Percentiles rank a stretch among this genome's conserved stretches.
Evolutionary conservation across 2,113 vertebrate genomes (phyloP).

Genomic region (Marmota flaviventris): DNA sequence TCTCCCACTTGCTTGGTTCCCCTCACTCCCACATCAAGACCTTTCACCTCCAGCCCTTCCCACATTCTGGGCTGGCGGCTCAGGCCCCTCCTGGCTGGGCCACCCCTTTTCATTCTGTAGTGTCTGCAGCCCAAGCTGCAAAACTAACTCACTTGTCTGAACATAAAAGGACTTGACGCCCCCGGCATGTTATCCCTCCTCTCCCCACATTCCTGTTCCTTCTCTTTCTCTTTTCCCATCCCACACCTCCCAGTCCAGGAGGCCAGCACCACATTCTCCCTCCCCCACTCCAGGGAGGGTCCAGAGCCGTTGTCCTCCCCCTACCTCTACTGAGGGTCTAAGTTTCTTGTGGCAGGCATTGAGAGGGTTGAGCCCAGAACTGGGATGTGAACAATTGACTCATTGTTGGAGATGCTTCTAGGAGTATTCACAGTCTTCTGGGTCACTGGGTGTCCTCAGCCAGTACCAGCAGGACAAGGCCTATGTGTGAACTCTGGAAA

Average conservation of each 20-base stretch:
- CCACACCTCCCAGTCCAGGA: background rate
- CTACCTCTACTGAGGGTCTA: background rate
- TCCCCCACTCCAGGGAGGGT: background rate
- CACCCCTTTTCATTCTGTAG: background rate
- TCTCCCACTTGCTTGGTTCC: background rate
- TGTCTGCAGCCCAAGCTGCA: background rate
- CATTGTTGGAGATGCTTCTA: slow-evolving; percentile 24
- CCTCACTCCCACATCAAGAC: background rate
- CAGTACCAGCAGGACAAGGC: background rate
- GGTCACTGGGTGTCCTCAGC: background rate
- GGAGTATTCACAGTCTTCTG: background rate
- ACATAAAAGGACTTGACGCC: background rate
- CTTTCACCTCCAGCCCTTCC: background rate
- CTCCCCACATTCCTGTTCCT: background rate
- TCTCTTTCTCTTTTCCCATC: background rate
- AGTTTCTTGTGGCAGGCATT: background rate
- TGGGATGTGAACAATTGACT: background rate
- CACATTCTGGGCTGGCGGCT: background rate
- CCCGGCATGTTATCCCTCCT: too few species aligned
- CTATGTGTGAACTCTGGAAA: background rate
- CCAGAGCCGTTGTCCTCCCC: background rate
- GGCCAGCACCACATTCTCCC: background rate
- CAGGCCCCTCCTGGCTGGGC: background rate
- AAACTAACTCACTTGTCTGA: background rate
- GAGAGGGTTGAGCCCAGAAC: background rate